Evolutionary conservation across 2,797 vertebrate genomes (phyloP).

Genomic region (Galagoides demidoff): DNA sequence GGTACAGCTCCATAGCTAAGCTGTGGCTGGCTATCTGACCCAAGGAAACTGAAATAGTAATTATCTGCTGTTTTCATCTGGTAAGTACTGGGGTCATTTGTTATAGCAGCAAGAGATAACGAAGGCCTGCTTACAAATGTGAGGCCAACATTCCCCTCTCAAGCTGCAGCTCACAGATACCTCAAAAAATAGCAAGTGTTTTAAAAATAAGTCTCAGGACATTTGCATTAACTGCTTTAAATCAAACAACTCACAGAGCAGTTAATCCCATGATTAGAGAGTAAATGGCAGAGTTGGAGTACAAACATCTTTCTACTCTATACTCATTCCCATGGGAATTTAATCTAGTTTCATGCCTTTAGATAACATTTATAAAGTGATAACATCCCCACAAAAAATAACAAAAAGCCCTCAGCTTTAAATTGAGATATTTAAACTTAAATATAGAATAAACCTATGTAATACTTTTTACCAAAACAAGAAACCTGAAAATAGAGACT

Average conservation of each 20-base stretch:
- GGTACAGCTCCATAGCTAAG: background rate
- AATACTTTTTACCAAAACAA: background rate
- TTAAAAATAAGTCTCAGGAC: background rate
- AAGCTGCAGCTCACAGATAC: background rate
- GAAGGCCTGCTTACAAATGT: background rate
- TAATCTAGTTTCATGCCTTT: too few species aligned
- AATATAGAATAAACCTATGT: background rate
- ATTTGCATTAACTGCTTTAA: background rate
- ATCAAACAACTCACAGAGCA: too few species aligned
- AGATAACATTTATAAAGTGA: too few species aligned
- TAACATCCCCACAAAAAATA: too few species aligned
- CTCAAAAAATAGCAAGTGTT: conserved; percentile 47
- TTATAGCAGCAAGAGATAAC: background rate
- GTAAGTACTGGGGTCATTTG: background rate
- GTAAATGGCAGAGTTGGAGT: too few species aligned
- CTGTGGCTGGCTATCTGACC: background rate
- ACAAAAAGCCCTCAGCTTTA: background rate
- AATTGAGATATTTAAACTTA: background rate
- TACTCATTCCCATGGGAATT: too few species aligned
- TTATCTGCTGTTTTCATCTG: background rate
- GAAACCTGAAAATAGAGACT: background rate
- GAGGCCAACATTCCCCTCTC: background rate
- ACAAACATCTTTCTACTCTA: too few species aligned
- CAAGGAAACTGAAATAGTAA: background rate
- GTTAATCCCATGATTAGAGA: too few species aligned